A percentile compares a stretch with the other conserved stretches of the same genome.
phyloP scores from a whole-genome alignment of 2,888 invertebrate species.

The Euclidia mi region DNA sequence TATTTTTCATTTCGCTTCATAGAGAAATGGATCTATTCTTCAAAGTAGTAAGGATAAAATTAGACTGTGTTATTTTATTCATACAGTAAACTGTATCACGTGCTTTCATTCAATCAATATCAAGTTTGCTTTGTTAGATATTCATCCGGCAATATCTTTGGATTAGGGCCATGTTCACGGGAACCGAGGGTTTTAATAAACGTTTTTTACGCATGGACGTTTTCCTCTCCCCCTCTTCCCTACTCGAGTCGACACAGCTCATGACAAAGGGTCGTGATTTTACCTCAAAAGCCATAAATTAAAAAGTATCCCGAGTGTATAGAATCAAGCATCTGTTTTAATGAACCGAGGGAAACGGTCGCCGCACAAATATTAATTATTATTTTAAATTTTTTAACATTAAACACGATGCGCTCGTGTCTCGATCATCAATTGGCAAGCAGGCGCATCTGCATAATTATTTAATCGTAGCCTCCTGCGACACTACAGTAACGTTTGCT shows the following conservation, averaged over 20 bases:
- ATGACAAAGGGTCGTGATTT: too few relatives aligned
- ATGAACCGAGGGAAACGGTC: too few relatives aligned
- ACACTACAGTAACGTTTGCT: neutral
- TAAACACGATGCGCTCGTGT: neutral
- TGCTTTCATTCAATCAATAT: constrained; percentile 43
- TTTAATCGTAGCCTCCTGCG: neutral
- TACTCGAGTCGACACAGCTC: too few relatives aligned
- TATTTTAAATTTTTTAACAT: too few relatives aligned
- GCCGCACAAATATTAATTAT: too few relatives aligned
- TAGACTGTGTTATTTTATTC: constrained; percentile 48
- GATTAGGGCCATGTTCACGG: neutral
- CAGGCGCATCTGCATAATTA: constrained; percentile 3
- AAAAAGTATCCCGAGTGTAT: too few relatives aligned
- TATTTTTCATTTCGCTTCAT: constrained; percentile 40
- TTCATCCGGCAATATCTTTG: constrained; percentile 26
- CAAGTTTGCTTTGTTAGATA: constrained; percentile 31
- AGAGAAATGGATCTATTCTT: constrained; percentile 21
- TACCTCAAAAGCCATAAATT: too few relatives aligned
- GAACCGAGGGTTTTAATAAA: too few relatives aligned
- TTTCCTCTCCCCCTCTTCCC: too few relatives aligned
- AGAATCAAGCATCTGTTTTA: too few relatives aligned
- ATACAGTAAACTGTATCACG: constrained; percentile 26
- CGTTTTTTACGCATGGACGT: too few relatives aligned
- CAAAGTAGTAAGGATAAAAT: constrained; percentile 49
- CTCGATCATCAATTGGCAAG: neutral